Base-by-base conservation (phyloP, 2,113 vertebrate species). In the Catharus fuscescens region DNA sequence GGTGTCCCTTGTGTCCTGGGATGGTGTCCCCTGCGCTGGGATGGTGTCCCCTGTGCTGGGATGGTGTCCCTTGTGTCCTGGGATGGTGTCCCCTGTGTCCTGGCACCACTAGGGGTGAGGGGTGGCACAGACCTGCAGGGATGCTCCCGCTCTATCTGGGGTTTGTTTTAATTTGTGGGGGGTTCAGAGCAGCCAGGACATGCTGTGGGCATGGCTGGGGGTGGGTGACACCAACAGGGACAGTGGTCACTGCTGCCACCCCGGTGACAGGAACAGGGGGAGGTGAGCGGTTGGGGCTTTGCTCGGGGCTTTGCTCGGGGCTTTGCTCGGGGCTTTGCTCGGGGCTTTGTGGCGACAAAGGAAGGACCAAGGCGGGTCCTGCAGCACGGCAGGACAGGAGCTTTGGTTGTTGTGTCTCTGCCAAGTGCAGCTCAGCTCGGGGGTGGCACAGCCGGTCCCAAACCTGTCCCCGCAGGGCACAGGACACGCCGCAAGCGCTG, bases 21-120 rank as follows among this genome's bases (percentile, higher is more conserved):
- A 50, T 52, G 24, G 16, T 53, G 52, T 29, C 52, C 52, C 52
- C 52, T 29, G 28, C 2, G 15, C 52, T 53, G 52, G 52, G 28
- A 29, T 29, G 52, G 16, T 53, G 52, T 54, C 29, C 29, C 53
- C 53, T 54, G 29, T 44, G 0, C 32, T 18, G 29, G n/a, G 18
- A 8, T 1, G 18, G 17, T 45, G 62, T 32, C 66, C 44, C 17
- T 2, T 1, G 9, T 4, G 8, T 38, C 38, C 32, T 19, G 29
- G 36, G 14, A 6, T 1, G 18, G 17, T 45, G 62, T 32, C 71
- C 34, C 13, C 1, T 1, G 10, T 42, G 62, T 20, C 13, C 71
- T 18, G 38, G 16, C 26, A 9, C 5, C 0, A 2, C 25, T 4
- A 31, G 21, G 38, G 10, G n/a, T 1, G 2, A 31, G 36, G 17